Evolutionary conservation across 2,888 invertebrate genomes (phyloP), one percentile per base, ranked within the genome.

Genomic region (Heliconius aoede): DNA sequence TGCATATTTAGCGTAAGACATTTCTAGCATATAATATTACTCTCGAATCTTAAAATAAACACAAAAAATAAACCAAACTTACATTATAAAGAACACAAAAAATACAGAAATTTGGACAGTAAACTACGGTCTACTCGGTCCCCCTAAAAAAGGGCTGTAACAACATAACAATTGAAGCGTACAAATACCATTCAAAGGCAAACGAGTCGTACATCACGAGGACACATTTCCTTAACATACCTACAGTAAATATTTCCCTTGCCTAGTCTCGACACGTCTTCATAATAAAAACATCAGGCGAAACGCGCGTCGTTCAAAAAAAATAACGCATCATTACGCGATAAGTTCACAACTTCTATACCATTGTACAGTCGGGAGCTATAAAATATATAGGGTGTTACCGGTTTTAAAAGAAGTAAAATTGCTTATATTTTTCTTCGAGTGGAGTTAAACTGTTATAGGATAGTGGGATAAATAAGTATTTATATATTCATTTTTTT

Each of bases 241-340:
- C 18, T 46, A 46, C 46, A 2, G 87, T 88, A 90, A 91, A 91
- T 89, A 92, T 90, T 89, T 86, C 87, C 86, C 77, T 89, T 86
- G 86, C 86, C 77, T 78, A 88, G 86, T 85, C 88, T 85, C 86
- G 85, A 88, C 90, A 89, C 90, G 91, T 89, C 89, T 89, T 90
- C 89, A 91, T 92, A 92, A 93, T 93, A 94, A 92, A 92, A 93
- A 91, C 91, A 92, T 92, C 92, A 90, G 87, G 86, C 87, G 85
- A 84, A 80, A 83, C 81, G 65, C 24, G 65, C 36, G 82, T 81
- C 83, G 73, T 82, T 82, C 83, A 86, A 86, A 89, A 60, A 88
- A 89, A 88, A 89, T 88, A 88, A 87, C 86, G 87, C 83, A 84
- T 87, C 89, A 90, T 90, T 90, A 91, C 88, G 86, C 89, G 91